Evolutionary conservation across 2,888 invertebrate species (phyloP), one percentile per base, ranked within the genome.

Genomic region (Odontomyia ornata): DNA sequence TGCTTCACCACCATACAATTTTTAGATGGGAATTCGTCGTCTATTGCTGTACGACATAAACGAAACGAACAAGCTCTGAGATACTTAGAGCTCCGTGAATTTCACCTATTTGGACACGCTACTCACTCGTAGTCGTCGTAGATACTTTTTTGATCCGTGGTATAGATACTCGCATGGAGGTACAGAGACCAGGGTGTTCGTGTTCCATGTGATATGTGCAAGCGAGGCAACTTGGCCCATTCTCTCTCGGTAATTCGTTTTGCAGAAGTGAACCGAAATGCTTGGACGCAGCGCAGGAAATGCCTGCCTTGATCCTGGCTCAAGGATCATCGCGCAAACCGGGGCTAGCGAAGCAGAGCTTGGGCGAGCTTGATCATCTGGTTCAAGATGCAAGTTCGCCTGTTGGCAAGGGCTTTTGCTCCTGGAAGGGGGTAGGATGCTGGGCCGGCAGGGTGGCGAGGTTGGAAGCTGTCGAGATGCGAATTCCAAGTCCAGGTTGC

Each of bases 221-320:
- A 7, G 36, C 9, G 9, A 36, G 9, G 3, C 5, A 36, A 36
- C 36, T 5, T 36, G 36, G 36, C 3, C n/a, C 9, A 9, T 27
- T 27, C 64, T 64, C 64, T 64, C 64, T 64, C 64, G 64, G 28
- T 28, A 30, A 4, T 64, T 64, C 21, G 28, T 64, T 28, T 27
- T 27, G 64, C 30, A 21, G 1, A 60, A 60, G 5, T 25, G 15
- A 52, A 15, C 52, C 13, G 52, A 18, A 52, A 52, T 52, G 52
- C 15, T 52, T 52, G 52, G n/a, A 13, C n/a, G 52, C 2, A 13
- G n/a, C 64, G 64, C 64, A 64, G 64, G 28, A 64, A 64, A 64
- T 64, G 64, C 28, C 64, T 64, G 9, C 15, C 28, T 1, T 13
- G 57, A 18, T 52, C 57, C 57, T 60, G 57, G 57, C 57, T 21